Percentiles rank a stretch among this genome's conserved stretches.
These are phyloP conservation scores for Mythimna albipuncta DNA, from an alignment of 2,888 invertebrate species.

Conservation along the genomic window DNA sequence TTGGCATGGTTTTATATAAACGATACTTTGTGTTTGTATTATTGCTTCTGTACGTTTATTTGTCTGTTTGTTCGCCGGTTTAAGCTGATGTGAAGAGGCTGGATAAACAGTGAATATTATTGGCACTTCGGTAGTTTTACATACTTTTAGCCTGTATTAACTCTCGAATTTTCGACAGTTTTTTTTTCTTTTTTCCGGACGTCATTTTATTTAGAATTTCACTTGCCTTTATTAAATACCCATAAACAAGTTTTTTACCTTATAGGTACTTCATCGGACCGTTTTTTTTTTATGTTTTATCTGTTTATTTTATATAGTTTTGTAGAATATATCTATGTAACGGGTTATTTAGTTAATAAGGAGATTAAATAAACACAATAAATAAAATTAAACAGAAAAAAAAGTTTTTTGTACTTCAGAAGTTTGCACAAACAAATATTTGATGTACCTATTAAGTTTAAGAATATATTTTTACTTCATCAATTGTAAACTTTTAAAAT, in stretches of 20 bases:
- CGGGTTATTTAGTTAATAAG: too few relatives aligned
- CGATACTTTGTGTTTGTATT: constrained; percentile 26
- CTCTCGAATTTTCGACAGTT: not conserved
- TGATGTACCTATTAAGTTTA: not conserved
- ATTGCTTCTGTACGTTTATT: constrained; percentile 9
- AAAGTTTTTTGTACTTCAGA: not conserved
- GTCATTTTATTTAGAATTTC: not conserved
- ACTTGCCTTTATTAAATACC: not conserved
- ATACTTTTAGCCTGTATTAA: not conserved
- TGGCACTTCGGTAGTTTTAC: constrained; percentile 26
- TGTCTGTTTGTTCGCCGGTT: constrained; percentile 9
- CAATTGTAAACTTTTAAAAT: not conserved
- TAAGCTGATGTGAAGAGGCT: constrained; percentile 23
- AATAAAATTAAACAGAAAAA: not conserved
- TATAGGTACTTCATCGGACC: not conserved
- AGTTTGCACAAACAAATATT: not conserved
- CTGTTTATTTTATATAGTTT: too few relatives aligned
- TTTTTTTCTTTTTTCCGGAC: not conserved
- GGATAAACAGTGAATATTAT: constrained; percentile 17
- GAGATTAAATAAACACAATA: not conserved
- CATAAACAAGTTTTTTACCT: too few relatives aligned
- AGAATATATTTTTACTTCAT: not conserved
- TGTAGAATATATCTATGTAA: too few relatives aligned
- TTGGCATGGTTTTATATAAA: constrained; percentile 18
- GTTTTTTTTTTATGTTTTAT: not conserved